These are phyloP conservation scores for Thunnus albacares DNA, from an alignment of 2,797 vertebrate species.

Conservation along the genomic window DNA sequence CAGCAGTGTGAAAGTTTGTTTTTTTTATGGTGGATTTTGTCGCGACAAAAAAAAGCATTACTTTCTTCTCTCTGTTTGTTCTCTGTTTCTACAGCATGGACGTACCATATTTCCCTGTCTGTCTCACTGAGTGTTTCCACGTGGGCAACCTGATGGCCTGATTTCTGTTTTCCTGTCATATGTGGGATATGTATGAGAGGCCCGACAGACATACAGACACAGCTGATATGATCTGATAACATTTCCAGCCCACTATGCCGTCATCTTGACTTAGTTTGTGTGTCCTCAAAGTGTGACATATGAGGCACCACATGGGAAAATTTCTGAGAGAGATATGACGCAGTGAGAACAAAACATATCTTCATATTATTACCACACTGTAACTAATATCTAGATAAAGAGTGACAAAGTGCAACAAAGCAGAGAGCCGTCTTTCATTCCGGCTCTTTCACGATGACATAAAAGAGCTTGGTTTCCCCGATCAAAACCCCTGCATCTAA, in stretches of 20 bases:
- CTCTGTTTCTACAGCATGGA: neutral
- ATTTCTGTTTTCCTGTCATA: constrained; percentile 69
- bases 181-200: constrained; percentile 60
- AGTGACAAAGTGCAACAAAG: neutral
- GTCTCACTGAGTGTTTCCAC: constrained; percentile 60
- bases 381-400: neutral
- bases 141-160: constrained; percentile 58
- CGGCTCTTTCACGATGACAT: constrained; percentile 19
- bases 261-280: constrained; percentile 37
- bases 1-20: constrained; percentile 26
- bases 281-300: constrained; percentile 23
- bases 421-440: constrained; percentile 13
- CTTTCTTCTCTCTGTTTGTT: constrained; percentile 37
- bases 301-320: constrained; percentile 22
- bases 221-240: constrained; percentile 70
- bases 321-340: constrained; percentile 23
- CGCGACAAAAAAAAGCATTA: constrained; percentile 2
- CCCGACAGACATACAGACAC: constrained; percentile 27
- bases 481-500: constrained; percentile 68
- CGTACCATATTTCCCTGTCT: neutral
- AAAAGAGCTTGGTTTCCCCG: constrained; percentile 45
- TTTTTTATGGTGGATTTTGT: constrained; percentile 9
- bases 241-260: constrained; percentile 52
- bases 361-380: neutral
- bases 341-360: neutral